phyloP scores from a whole-genome alignment of 2,888 invertebrate genomes.

The Lepas anatifera region DNA sequence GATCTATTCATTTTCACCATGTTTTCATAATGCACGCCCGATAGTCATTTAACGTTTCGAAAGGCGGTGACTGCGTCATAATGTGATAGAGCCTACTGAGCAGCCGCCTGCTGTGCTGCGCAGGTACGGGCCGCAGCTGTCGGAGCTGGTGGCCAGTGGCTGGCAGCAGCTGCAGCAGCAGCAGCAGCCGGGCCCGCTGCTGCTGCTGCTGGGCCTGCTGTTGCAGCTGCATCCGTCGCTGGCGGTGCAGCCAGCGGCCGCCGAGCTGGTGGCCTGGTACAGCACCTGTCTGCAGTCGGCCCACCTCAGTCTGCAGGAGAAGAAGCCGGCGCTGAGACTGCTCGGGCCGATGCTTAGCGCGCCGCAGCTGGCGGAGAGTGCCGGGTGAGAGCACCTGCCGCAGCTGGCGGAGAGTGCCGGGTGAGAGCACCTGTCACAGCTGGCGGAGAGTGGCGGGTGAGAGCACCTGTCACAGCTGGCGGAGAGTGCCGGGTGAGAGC shows the following conservation, averaged over 20 bases:
- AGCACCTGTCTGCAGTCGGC: slow-evolving; percentile 9
- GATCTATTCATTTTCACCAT: too few species aligned
- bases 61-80: too few species aligned
- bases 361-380: slow-evolving; percentile 7
- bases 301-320: slow-evolving; percentile 17
- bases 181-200: slow-evolving; percentile 12
- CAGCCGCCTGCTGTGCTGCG: background rate
- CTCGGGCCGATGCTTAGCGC: slow-evolving; percentile 21
- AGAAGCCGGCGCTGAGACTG: slow-evolving; percentile 20
- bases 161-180: slow-evolving; percentile 16
- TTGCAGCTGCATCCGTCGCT: background rate
- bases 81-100: too few species aligned
- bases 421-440: too few species aligned
- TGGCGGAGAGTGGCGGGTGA: too few species aligned
- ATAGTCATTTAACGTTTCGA: too few species aligned
- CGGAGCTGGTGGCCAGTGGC: background rate
- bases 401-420: too few species aligned
- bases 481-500: too few species aligned
- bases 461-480: too few species aligned
- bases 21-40: too few species aligned
- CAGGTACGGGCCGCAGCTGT: background rate
- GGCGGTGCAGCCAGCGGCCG: background rate
- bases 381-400: too few species aligned
- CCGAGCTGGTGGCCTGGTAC: slow-evolving; percentile 15
- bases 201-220: background rate